These are phyloP conservation scores for Volucella bombylans DNA, from an alignment of 2,888 invertebrate species.

Conservation along the genomic window DNA sequence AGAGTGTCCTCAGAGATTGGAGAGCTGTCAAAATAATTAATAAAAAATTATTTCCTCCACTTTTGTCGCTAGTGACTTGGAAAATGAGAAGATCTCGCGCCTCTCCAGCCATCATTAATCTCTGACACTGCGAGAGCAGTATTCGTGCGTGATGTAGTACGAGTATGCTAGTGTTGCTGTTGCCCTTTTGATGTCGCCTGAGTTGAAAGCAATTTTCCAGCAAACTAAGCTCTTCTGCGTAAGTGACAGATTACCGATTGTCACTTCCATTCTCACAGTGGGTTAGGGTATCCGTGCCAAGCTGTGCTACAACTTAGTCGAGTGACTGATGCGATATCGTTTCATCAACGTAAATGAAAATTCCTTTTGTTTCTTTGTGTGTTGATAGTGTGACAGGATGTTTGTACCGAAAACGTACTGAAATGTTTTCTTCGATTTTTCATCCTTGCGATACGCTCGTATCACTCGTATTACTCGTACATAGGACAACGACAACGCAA, in stretches of 20 bases:
- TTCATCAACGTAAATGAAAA: slow-evolving; percentile 67
- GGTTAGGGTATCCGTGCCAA: background rate
- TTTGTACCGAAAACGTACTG: slow-evolving; percentile 32
- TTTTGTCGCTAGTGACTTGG: slow-evolving; percentile 65
- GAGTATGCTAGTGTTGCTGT: slow-evolving; percentile 1
- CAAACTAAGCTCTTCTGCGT: slow-evolving; percentile 55
- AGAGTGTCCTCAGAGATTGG: no score
- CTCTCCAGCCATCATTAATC: slow-evolving; percentile 62
- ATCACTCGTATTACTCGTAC: background rate
- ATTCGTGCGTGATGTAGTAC: slow-evolving; percentile 56
- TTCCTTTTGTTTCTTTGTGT: slow-evolving; percentile 60
- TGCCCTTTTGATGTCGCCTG: no score
- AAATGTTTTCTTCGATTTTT: slow-evolving; percentile 65
- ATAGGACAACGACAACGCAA: background rate
- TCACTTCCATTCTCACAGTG: slow-evolving; percentile 52
- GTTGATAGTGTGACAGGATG: slow-evolving; percentile 68
- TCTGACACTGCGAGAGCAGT: slow-evolving; percentile 60
- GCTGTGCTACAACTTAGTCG: slow-evolving; percentile 41
- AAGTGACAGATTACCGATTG: slow-evolving; percentile 71
- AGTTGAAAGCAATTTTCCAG: slow-evolving; percentile 43
- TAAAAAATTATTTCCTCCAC: slow-evolving; percentile 60
- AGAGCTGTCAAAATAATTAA: slow-evolving; percentile 70
- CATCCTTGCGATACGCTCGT: slow-evolving; percentile 44
- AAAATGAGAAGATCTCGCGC: slow-evolving; percentile 69
- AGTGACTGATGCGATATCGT: slow-evolving; percentile 60